Base-by-base conservation (phyloP, 2,888 invertebrate genomes). In the Catotricha subobsoleta region DNA sequence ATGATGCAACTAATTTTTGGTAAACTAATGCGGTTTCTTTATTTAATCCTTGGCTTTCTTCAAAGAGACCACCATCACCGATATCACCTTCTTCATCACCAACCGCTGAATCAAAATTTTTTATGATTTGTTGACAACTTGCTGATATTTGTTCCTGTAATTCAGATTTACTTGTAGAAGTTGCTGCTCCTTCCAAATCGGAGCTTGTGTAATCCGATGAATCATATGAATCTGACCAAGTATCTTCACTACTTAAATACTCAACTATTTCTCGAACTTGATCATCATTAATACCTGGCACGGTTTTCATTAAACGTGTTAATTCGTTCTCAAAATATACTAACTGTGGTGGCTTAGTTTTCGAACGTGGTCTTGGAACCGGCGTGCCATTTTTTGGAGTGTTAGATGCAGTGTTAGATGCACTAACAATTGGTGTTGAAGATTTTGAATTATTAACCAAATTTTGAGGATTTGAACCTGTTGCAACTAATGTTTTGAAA, bases 211-310 rank as follows among this genome's bases (percentile, higher is more conserved):
- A 88, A 58, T 90, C 88, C 1, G 87, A 87, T 3, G 87, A 87
- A 57, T 90, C 90, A 54, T 87, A 88, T 0, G 87, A 88, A 59
- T 90, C 90, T 48, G 87, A 88, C 86, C 87, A 88, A 3, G 88
- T 84, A 54, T 90, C 90, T 56, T 90, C 90, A 48, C 86, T 86
- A 48, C 87, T 88, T 46, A 90, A 64, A 58, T 90, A 90, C 60
- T 90, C 90, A 1, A 91, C 88, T 42, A 90, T 87, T 63, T 88
- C 88, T 18, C 82, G 74, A 29, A 88, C 88, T 60, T 88, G 86
- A 50, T 87, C 86, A 53, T 87, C 88, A 45, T 86, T 72, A 48
- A 90, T 83, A 20, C 88, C 88, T 1, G 88, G 88, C 33, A 90
- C 90, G 0, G 87, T 87, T 67, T 88, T 87, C 90, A 90, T 90